phyloP scores from a whole-genome alignment of 2,888 invertebrate species.

The Melinopterus prodromus region DNA sequence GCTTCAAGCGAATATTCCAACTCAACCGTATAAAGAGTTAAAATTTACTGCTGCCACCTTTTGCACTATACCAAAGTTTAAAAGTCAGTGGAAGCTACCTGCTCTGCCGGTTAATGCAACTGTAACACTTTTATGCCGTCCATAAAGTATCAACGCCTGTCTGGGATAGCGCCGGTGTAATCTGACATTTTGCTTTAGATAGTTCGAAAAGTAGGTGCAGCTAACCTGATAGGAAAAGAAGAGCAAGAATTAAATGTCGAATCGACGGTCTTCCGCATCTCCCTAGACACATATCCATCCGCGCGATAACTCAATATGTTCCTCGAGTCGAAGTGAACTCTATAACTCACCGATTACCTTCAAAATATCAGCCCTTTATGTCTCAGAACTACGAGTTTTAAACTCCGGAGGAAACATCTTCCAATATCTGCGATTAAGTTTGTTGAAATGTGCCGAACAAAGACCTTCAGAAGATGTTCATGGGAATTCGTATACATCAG shows the following conservation, averaged over 20 bases:
- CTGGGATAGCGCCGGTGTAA: not conserved
- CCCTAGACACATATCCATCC: not conserved
- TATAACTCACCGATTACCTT: not conserved
- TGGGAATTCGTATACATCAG: no score
- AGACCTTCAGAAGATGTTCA: not conserved
- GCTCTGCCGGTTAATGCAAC: not conserved
- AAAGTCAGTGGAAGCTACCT: not conserved
- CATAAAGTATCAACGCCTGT: not conserved
- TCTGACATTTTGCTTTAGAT: constrained; percentile 4
- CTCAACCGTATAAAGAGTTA: not conserved
- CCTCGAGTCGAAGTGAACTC: not conserved
- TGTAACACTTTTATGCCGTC: not conserved
- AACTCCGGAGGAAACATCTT: not conserved
- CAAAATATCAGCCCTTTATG: not conserved
- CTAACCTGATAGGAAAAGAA: not conserved
- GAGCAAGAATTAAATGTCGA: not conserved
- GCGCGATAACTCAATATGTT: not conserved
- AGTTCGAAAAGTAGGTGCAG: not conserved
- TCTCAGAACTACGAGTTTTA: not conserved
- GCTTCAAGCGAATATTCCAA: not conserved
- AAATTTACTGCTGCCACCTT: not conserved
- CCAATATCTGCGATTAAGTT: not conserved
- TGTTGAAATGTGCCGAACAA: not conserved
- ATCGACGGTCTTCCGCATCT: not conserved
- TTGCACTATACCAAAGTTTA: not conserved